Percentiles rank a stretch among this genome's conserved stretches.
phyloP scores from a whole-genome alignment of 2,888 invertebrate genomes.

The Xanthorhoe designata region DNA sequence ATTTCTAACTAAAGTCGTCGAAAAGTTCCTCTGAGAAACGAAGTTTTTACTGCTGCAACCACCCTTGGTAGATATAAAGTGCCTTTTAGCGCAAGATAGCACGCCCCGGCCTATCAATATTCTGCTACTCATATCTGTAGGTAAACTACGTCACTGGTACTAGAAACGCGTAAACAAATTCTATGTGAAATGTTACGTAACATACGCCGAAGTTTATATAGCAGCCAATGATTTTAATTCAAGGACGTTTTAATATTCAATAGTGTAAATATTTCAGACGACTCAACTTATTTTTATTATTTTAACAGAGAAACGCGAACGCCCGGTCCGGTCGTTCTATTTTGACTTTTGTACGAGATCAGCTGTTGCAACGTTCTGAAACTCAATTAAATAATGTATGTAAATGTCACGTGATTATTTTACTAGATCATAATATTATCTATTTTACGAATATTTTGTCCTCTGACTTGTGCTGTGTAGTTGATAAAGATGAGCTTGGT shows the following conservation, averaged over 20 bases:
- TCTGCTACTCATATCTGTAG: slow-evolving; percentile 54
- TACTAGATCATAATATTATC: too few relatives aligned
- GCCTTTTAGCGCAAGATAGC: slow-evolving; percentile 59
- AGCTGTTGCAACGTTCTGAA: not conserved
- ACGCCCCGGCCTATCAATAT: slow-evolving; percentile 47
- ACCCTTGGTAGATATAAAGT: slow-evolving; percentile 46
- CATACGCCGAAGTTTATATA: slow-evolving; percentile 23
- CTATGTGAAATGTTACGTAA: slow-evolving; percentile 44
- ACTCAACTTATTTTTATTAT: too few relatives aligned
- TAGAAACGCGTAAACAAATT: slow-evolving; percentile 56
- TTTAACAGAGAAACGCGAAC: too few relatives aligned
- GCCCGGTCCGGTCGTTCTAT: too few relatives aligned
- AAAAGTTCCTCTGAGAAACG: slow-evolving; percentile 52
- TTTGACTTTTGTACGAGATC: not conserved
- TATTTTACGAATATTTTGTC: too few relatives aligned
- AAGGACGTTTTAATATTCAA: slow-evolving; percentile 5
- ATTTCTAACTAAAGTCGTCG: slow-evolving; percentile 61
- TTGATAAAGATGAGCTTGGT: too few relatives aligned
- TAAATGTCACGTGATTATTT: too few relatives aligned
- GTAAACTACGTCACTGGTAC: slow-evolving; percentile 15
- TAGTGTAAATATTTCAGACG: not conserved
- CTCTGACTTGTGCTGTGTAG: too few relatives aligned
- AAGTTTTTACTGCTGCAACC: slow-evolving; percentile 43
- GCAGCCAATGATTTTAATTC: slow-evolving; percentile 6
- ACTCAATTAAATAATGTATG: not conserved